Evolutionary conservation across 2,797 vertebrate species (phyloP), one percentile per base, ranked within the genome.

Genomic region (Silurus lanzhouensis): DNA sequence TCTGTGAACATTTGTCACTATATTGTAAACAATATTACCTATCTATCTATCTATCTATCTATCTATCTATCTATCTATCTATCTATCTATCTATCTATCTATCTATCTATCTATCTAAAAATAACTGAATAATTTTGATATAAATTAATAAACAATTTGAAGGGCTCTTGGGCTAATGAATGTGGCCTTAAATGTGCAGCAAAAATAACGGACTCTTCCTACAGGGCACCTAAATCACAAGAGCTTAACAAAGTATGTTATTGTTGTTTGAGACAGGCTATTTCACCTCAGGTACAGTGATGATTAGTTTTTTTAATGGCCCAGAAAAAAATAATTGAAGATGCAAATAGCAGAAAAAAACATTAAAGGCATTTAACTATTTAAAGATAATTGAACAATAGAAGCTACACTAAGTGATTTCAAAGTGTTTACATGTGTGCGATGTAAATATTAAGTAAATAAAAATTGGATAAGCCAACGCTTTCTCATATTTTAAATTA

Each of bases 111-210:
- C 20, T 61, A 22, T 61, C 60, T 61, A 22, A 20, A 2, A 63
- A 61, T 64, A 64, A n/a, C 61, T 64, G n/a, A 75, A 74, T 48
- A 52, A 63, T 83, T 77, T 66, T 86, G 64, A 38, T 38, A 84
- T 57, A 71, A 74, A 22, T 25, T 27, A 31, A 75, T 68, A 85
- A 83, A 85, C 68, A 85, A 75, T n/a, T 46, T 68, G 80, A 74
- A 22, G 72, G 38, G 82, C 60, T 83, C 48, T 72, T 44, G 60
- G 70, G 19, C 64, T 66, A 38, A 57, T 38, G 58, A 58, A 78
- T 67, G 61, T 25, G 10, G 61, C 61, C 3, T n/a, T 13, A 64
- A 61, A 64, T 12, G 22, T 12, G 22, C 3, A 64, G 22, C 22
- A n/a, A 63, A 63, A 63, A 63, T 63, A 63, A 63, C 22, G n/a